These are phyloP conservation scores for Drosophila mimica DNA, from an alignment of 2,888 invertebrate species.

Conservation along the genomic window DNA sequence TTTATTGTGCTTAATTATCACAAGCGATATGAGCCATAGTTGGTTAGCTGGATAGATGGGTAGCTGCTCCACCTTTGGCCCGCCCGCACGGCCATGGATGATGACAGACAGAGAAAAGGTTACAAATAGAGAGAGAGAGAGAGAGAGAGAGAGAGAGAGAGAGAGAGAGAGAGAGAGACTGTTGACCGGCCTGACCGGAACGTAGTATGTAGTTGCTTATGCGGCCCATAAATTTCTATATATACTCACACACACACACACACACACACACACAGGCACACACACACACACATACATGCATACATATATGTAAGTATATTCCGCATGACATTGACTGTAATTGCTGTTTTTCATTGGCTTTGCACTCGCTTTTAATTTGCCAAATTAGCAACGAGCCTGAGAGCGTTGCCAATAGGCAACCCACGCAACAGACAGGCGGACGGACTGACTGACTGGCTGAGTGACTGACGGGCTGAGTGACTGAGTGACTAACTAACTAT, in stretches of 20 bases:
- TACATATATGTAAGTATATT: slow-evolving; percentile 1
- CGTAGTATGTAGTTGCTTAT: slow-evolving; percentile 2
- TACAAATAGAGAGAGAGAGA: background rate
- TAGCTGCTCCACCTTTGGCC: slow-evolving; percentile 45
- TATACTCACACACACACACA: background rate
- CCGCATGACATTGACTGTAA: slow-evolving; percentile 29
- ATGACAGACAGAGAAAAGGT: background rate
- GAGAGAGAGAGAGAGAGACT: background rate
- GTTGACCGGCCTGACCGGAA: slow-evolving; percentile 2
- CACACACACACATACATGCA: slow-evolving; percentile 10
- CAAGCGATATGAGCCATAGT: slow-evolving; percentile 20
- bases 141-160: background rate
- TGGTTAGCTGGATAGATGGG: slow-evolving; percentile 6
- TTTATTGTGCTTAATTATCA: slow-evolving; percentile 69
- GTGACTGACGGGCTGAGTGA: fast-evolving
- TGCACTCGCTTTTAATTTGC: slow-evolving; percentile 43
- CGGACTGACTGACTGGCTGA: background rate
- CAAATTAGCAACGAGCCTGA: slow-evolving; percentile 46
- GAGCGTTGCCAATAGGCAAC: slow-evolving; percentile 23
- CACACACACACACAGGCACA: background rate
- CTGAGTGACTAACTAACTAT: slow-evolving; percentile 5
- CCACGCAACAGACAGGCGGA: slow-evolving; percentile 22
- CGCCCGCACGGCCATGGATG: slow-evolving; percentile 41
- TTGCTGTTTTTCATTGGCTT: slow-evolving; percentile 44
- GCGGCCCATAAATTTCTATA: slow-evolving; percentile 47